Conservation (phyloP, 2,113 vertebrate species). For the Limanda limanda region DNA sequence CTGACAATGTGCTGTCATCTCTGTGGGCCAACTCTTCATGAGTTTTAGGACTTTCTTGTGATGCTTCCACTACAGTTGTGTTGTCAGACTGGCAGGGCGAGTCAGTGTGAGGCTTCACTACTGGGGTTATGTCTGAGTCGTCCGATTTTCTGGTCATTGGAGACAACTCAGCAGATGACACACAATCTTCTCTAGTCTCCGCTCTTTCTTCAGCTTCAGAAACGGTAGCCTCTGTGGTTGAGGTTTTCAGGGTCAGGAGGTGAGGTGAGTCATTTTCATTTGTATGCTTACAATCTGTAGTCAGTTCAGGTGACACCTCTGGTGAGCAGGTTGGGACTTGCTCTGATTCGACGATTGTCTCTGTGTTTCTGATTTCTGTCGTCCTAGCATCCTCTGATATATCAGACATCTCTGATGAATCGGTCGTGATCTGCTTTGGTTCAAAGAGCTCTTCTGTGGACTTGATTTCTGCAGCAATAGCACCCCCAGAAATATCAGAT, state of each 20-base stretch:
- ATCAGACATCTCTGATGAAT: constrained; percentile 23
- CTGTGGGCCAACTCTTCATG: not conserved
- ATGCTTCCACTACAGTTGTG: not conserved
- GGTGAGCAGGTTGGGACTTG: constrained; percentile 19
- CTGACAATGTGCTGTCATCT: constrained; percentile 15
- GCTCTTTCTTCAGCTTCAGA: constrained; percentile 13
- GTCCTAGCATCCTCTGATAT: not conserved
- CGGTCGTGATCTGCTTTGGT: constrained; percentile 28
- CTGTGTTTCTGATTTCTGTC: constrained; percentile 21
- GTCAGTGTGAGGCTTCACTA: constrained; percentile 6
- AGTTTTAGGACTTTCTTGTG: constrained; percentile 11
- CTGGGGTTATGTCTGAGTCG: constrained; percentile 9
- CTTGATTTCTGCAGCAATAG: constrained; percentile 3
- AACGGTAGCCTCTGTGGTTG: not conserved
- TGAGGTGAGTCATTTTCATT: constrained; percentile 23
- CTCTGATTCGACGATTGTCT: constrained; percentile 1
- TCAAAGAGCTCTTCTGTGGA: not conserved
- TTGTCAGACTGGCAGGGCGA: not conserved
- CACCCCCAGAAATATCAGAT: constrained; percentile 10
- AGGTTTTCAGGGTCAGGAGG: constrained; percentile 4
- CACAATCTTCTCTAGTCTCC: constrained; percentile 5
- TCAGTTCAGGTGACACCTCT: constrained; percentile 13
- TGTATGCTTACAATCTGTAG: not conserved
- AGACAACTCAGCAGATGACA: constrained; percentile 1
- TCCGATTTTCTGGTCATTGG: constrained; percentile 1